A percentile compares a stretch with the other conserved stretches of the same genome.
phyloP scores from a whole-genome alignment of 2,888 invertebrate species.

The Siphonodentalium dalli region DNA sequence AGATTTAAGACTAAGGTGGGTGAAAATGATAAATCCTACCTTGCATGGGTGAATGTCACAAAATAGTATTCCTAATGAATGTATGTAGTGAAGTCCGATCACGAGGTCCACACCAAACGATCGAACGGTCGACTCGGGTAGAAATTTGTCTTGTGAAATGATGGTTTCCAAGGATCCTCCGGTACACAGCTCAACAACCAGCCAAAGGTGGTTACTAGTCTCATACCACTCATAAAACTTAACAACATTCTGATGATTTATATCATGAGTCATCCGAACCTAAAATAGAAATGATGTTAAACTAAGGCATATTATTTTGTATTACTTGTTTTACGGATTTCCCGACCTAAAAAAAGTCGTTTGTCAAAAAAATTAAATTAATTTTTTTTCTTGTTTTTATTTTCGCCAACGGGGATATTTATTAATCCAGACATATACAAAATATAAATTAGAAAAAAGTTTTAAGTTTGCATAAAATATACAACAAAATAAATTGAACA shows the following conservation, averaged over 20 bases:
- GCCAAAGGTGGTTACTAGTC: slow-evolving; percentile 66
- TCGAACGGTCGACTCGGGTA: slow-evolving; percentile 62
- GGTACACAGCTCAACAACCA: slow-evolving; percentile 65
- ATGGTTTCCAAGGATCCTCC: slow-evolving; percentile 61
- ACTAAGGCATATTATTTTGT: too few relatives aligned
- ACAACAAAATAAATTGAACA: too few relatives aligned
- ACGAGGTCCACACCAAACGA: slow-evolving; percentile 61
- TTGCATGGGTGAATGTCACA: slow-evolving; percentile 64
- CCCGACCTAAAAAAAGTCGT: too few relatives aligned
- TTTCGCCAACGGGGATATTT: too few relatives aligned
- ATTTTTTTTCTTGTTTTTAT: too few relatives aligned
- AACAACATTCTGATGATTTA: slow-evolving; percentile 62
- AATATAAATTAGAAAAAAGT: too few relatives aligned
- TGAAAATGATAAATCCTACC: slow-evolving; percentile 39
- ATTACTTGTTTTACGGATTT: too few relatives aligned
- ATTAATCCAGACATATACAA: too few relatives aligned
- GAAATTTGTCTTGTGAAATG: slow-evolving; percentile 58
- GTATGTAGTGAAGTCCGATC: slow-evolving; percentile 63
- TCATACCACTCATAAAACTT: slow-evolving; percentile 67
- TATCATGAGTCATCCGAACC: slow-evolving; percentile 65
- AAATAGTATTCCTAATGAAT: slow-evolving; percentile 63
- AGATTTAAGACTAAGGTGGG: not conserved
- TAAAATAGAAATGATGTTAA: slow-evolving; percentile 32
- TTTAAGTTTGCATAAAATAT: too few relatives aligned
- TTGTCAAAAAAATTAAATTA: too few relatives aligned